A percentile compares a stretch with the other conserved stretches of the same genome.
These are phyloP conservation scores for Tanypteryx hageni DNA, from an alignment of 2,888 invertebrate species.

Conservation along the genomic window DNA sequence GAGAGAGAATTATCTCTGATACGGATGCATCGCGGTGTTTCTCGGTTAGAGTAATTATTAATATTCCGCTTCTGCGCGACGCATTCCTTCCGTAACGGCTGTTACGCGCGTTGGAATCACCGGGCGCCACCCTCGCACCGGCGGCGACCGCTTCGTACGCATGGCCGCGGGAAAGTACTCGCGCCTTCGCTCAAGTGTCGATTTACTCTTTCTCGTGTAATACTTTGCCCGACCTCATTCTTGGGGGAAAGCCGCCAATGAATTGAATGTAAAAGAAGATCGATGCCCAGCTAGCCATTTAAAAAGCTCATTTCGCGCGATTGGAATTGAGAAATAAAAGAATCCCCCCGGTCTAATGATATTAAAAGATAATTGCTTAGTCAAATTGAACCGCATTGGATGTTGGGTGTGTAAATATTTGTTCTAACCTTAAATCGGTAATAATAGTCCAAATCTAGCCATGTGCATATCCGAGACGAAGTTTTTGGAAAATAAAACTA, in stretches of 20 bases:
- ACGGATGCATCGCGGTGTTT: neutral
- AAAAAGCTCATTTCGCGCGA: neutral
- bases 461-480: too few relatives aligned
- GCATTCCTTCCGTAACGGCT: conserved; percentile 14
- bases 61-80: neutral
- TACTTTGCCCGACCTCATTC: conserved; percentile 42
- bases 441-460: too few relatives aligned
- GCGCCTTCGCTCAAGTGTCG: conserved; percentile 28
- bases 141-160: neutral
- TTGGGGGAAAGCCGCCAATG: conserved; percentile 33
- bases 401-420: neutral
- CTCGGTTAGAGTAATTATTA: neutral
- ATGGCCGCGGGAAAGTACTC: conserved; percentile 14
- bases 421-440: neutral
- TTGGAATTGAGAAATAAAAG: neutral
- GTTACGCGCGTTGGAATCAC: conserved; percentile 25
- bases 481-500: too few relatives aligned
- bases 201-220: conserved; percentile 35
- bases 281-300: neutral
- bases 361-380: too few relatives aligned
- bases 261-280: conserved; percentile 24
- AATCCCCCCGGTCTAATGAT: too few relatives aligned
- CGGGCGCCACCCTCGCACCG: neutral
- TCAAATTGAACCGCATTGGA: neutral
- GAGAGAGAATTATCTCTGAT: neutral